Evolutionary conservation across 2,888 invertebrate species (phyloP).

Genomic region (Antheraea yamamai): DNA sequence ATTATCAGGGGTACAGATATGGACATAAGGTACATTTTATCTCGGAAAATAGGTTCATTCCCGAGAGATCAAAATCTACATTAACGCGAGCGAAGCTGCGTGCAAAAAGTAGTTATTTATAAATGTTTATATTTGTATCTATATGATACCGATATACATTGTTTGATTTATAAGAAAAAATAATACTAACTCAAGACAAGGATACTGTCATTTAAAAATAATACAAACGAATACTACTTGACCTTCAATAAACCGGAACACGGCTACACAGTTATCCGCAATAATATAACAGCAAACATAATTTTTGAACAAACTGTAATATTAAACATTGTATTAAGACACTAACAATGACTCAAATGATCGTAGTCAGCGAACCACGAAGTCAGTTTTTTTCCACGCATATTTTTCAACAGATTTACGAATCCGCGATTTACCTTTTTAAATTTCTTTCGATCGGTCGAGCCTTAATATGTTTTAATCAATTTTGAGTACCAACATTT

Average conservation of each 20-base stretch:
- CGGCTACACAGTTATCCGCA: background rate
- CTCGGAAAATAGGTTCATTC: too few relatives aligned
- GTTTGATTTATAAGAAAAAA: background rate
- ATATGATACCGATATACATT: background rate
- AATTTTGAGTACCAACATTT: background rate
- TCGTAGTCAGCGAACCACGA: background rate
- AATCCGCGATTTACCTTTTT: background rate
- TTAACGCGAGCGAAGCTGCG: too few relatives aligned
- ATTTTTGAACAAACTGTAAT: slow-evolving; percentile 7
- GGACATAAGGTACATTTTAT: too few relatives aligned
- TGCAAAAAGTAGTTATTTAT: too few relatives aligned
- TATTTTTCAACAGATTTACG: background rate
- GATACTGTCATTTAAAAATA: background rate
- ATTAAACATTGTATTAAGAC: background rate
- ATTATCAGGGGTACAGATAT: too few relatives aligned
- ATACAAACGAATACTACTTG: background rate
- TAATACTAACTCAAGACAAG: background rate
- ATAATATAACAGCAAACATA: slow-evolving; percentile 2
- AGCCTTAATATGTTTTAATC: background rate
- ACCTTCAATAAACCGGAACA: background rate
- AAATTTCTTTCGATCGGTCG: background rate
- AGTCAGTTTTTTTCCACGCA: background rate
- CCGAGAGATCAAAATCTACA: too few relatives aligned
- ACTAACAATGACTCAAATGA: background rate
- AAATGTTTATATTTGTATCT: too few relatives aligned